These are phyloP conservation scores for Ethmia dodecea DNA, from an alignment of 2,888 invertebrate genomes.

Conservation along the genomic window DNA sequence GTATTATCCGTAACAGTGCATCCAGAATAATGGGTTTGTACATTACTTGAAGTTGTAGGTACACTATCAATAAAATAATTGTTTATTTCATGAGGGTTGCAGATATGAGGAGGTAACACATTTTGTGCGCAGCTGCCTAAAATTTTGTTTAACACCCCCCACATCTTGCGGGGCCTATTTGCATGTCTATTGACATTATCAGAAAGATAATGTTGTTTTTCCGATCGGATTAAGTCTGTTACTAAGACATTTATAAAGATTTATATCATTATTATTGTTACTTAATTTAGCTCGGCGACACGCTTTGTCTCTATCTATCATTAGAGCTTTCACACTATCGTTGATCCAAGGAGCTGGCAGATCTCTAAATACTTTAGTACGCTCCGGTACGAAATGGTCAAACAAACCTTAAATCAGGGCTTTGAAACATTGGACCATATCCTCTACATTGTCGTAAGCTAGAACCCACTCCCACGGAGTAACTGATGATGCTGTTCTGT, in stretches of 20 bases:
- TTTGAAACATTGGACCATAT: background rate
- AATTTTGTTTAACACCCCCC: too few relatives aligned
- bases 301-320: constrained; percentile 1
- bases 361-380: constrained; percentile 1
- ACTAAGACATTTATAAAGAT: background rate
- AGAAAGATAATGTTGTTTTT: too few relatives aligned
- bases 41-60: background rate
- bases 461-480: constrained; percentile 2
- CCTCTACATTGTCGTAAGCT: background rate
- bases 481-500: background rate
- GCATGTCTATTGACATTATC: too few relatives aligned
- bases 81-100: background rate
- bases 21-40: too few relatives aligned
- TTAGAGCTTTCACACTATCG: constrained; percentile 1
- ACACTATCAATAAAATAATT: background rate
- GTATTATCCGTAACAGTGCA: background rate
- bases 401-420: constrained; percentile 3
- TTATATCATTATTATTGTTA: background rate
- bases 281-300: background rate
- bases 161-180: too few relatives aligned
- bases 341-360: constrained; percentile 5
- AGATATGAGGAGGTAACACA: too few relatives aligned
- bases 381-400: constrained; percentile 3
- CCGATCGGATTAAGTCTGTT: too few relatives aligned
- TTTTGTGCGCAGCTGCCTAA: too few relatives aligned